Percentiles rank a stretch among this genome's conserved stretches.
phyloP scores from a whole-genome alignment of 2,888 invertebrate species.

The Acanthopleura granulata region DNA sequence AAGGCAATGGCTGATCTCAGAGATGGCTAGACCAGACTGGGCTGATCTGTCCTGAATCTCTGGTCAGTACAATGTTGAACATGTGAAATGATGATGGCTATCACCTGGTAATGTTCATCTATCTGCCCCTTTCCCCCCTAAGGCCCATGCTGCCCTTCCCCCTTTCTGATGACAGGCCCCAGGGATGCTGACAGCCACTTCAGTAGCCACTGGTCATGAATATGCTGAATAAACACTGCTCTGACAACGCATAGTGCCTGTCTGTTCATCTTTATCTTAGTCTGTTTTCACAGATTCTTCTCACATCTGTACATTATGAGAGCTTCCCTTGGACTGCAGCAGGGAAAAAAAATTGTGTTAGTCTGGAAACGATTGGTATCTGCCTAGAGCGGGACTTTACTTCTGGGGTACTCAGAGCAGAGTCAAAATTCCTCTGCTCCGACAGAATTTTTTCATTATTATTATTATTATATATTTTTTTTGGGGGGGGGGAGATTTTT shows the following conservation, averaged over 20 bases:
- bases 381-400: no score
- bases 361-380: no score
- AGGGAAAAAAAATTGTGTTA: no score
- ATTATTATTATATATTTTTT: no score
- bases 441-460: no score
- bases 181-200: conserved; percentile 10
- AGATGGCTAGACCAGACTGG: no score
- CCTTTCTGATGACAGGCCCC: not conserved
- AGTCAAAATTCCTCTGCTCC: no score
- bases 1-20: no score
- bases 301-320: conserved; percentile 14
- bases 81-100: not conserved
- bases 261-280: conserved; percentile 3
- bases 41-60: no score
- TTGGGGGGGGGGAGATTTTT: no score
- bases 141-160: not conserved
- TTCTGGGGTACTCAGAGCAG: no score
- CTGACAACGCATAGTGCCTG: not conserved
- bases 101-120: conserved; percentile 11
- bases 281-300: not conserved
- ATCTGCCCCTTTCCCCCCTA: not conserved
- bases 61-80: not conserved
- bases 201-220: conserved; percentile 14
- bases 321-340: no score
- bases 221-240: conserved; percentile 5